Evolutionary conservation across 2,113 vertebrate genomes (phyloP).

Genomic region (Microtus pennsylvanicus): DNA sequence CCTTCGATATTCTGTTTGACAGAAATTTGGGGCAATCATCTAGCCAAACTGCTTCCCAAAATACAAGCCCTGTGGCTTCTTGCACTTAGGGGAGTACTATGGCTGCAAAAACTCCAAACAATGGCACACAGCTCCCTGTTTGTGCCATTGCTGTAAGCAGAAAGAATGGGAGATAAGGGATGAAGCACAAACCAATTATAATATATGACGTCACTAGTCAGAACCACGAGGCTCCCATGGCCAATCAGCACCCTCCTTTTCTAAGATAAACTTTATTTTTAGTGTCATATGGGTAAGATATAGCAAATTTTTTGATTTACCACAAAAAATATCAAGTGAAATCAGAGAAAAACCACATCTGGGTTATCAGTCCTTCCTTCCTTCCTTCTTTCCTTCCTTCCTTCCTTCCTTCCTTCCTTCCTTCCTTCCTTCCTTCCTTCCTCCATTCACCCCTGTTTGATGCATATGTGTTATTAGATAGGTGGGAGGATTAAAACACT

Average conservation of each 20-base stretch:
- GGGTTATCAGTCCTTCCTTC: not conserved
- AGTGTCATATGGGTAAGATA: not conserved
- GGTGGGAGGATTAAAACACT: not conserved
- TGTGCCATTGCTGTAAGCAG: not conserved
- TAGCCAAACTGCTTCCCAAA: not conserved
- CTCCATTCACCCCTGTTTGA: not conserved
- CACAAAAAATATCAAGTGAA: not conserved
- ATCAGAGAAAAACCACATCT: constrained; percentile 26
- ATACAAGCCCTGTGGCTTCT: not conserved
- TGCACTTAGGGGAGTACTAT: not conserved
- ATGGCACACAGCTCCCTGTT: not conserved
- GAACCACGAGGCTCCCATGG: not conserved
- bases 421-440: not conserved
- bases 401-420: not conserved
- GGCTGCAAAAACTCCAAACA: not conserved
- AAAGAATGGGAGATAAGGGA: not conserved
- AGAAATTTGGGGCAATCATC: not conserved
- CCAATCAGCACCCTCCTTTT: not conserved
- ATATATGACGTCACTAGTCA: not conserved
- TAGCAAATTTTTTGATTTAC: constrained; percentile 10
- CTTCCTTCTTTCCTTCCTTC: constrained; percentile 8
- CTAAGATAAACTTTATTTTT: not conserved
- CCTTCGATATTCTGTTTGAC: constrained; percentile 17
- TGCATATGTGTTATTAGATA: not conserved
- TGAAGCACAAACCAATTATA: constrained; percentile 17